Evolutionary conservation across 2,797 vertebrate species (phyloP).

Genomic region (Aulostomus chinensis): DNA sequence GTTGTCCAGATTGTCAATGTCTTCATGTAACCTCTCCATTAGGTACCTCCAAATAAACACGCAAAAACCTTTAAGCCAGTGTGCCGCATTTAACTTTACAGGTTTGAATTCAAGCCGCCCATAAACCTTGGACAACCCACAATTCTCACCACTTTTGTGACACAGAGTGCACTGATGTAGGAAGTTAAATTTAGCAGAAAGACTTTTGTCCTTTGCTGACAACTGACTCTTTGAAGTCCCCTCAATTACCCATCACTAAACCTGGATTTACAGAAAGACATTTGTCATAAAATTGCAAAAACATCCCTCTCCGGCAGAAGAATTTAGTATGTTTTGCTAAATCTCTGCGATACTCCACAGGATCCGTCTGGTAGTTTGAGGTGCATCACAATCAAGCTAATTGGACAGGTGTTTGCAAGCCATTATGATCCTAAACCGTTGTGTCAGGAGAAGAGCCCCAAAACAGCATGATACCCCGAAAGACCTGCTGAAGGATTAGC

Average conservation of each 20-base stretch:
- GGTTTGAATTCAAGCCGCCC: slow-evolving; percentile 26
- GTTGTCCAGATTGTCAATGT: slow-evolving; percentile 4
- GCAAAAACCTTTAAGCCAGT: slow-evolving; percentile 14
- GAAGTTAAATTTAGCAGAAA: slow-evolving; percentile 56
- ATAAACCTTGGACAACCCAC: slow-evolving; percentile 45
- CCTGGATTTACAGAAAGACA: slow-evolving; percentile 74
- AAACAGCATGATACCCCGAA: slow-evolving; percentile 64
- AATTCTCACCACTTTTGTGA: slow-evolving; percentile 43
- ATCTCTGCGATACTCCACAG: slow-evolving; percentile 55
- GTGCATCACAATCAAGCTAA: slow-evolving; percentile 75
- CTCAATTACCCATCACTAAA: slow-evolving; percentile 74
- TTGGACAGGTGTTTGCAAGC: slow-evolving; percentile 77
- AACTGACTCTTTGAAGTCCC: slow-evolving; percentile 55
- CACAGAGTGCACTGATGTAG: slow-evolving; percentile 38
- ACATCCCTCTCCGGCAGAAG: slow-evolving; percentile 48
- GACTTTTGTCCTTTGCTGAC: slow-evolving; percentile 70
- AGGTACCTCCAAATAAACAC: slow-evolving; percentile 16
- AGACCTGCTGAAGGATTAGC: slow-evolving; percentile 69
- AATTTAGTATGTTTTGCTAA: slow-evolving; percentile 69
- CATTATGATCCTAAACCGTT: slow-evolving; percentile 73
- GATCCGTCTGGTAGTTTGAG: slow-evolving; percentile 67
- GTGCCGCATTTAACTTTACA: slow-evolving; percentile 32
- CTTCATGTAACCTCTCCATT: slow-evolving; percentile 5
- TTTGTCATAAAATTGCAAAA: slow-evolving; percentile 72
- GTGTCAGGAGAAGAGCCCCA: slow-evolving; percentile 66